Conservation (phyloP, 2,113 vertebrate genomes). For the Poeciliopsis retropinna region DNA sequence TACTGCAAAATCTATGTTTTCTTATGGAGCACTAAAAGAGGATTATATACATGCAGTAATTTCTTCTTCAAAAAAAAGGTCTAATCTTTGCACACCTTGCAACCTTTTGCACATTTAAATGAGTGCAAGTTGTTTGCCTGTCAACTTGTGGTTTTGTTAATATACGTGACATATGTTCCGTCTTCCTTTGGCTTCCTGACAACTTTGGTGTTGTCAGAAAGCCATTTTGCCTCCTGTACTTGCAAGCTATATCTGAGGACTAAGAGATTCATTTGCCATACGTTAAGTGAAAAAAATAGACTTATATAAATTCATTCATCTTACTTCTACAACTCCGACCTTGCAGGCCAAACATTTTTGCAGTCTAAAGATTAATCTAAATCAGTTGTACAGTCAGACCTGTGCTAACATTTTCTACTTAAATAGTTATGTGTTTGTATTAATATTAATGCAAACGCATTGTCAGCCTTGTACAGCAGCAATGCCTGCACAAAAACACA, state of each 20-base stretch:
- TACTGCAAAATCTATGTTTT: neutral
- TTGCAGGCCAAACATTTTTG: neutral
- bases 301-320: neutral
- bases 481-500: neutral
- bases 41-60: too few species aligned
- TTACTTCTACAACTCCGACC: neutral
- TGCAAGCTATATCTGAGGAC: neutral
- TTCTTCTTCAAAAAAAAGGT: too few species aligned
- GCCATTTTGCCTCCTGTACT: neutral
- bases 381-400: neutral
- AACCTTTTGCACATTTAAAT: too few species aligned
- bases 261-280: neutral
- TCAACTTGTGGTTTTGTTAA: neutral
- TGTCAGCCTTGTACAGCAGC: neutral
- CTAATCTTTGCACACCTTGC: too few species aligned
- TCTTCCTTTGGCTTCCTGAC: neutral
- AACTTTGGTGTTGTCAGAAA: too few species aligned
- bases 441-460: neutral
- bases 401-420: too few species aligned
- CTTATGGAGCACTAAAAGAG: too few species aligned
- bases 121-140: neutral
- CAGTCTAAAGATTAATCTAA: neutral
- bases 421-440: neutral
- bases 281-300: neutral
- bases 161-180: neutral